phyloP scores from a whole-genome alignment of 2,888 invertebrate genomes.

The Rhagophthalmus giganteus region DNA sequence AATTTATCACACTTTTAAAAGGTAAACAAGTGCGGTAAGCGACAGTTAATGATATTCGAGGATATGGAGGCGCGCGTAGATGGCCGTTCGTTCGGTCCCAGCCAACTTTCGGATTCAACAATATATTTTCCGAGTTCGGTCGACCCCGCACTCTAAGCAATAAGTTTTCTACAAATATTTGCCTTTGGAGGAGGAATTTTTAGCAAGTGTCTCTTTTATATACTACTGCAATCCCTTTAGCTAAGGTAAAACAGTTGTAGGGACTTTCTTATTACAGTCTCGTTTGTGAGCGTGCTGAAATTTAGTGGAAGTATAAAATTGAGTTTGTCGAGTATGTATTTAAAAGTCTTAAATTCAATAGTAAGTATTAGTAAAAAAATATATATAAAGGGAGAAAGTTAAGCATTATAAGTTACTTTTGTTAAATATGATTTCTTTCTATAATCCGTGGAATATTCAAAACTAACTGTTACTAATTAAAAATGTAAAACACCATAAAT shows the following conservation, averaged over 20 bases:
- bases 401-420: too few species aligned
- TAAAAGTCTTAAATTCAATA: too few species aligned
- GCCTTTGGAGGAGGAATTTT: constrained; percentile 42
- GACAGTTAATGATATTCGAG: constrained; percentile 1
- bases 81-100: constrained; percentile 23
- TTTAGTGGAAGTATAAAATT: too few species aligned
- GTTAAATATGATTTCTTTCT: too few species aligned
- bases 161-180: constrained; percentile 46
- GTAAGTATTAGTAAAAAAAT: too few species aligned
- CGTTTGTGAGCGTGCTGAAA: too few species aligned
- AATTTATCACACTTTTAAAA: constrained; percentile 7
- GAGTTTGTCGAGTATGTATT: too few species aligned
- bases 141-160: constrained; percentile 42
- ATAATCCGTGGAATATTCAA: too few species aligned
- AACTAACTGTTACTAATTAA: too few species aligned
- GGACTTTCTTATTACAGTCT: too few species aligned
- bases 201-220: constrained; percentile 34
- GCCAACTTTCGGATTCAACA: constrained; percentile 23
- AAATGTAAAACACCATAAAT: too few species aligned
- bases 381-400: too few species aligned
- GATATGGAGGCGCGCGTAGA: constrained; percentile 9
- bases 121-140: constrained; percentile 20
- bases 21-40: constrained; percentile 14
- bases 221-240: constrained; percentile 10
- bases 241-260: constrained; percentile 6